Conservation (phyloP, 2,113 vertebrate species). For the Nestor notabilis region DNA sequence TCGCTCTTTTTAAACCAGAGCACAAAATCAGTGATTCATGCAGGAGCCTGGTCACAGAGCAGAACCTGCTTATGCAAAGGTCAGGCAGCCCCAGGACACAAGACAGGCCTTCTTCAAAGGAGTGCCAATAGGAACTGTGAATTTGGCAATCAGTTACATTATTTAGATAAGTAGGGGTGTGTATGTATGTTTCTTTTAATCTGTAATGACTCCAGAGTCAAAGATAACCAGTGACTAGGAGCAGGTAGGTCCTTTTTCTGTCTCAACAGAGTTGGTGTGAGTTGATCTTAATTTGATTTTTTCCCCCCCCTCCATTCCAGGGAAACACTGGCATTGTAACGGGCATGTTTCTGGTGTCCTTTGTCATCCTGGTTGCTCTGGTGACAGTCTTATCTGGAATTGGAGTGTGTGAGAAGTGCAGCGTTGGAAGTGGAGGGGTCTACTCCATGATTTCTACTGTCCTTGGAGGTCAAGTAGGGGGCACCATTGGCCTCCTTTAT, state of each 20-base stretch:
- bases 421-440: constrained; percentile 86
- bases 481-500: constrained; percentile 91
- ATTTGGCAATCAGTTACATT: not conserved
- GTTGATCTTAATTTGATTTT: not conserved
- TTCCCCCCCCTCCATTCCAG: constrained; percentile 65
- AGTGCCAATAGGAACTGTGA: not conserved
- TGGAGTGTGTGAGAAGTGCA: constrained; percentile 86
- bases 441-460: constrained; percentile 96
- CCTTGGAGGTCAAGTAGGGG: constrained; percentile 87
- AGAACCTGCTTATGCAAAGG: not conserved
- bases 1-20: not conserved
- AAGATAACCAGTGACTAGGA: not conserved
- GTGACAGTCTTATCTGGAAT: constrained; percentile 93
- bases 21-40: not conserved
- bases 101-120: not conserved
- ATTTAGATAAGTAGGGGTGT: not conserved
- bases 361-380: constrained; percentile 88
- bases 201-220: not conserved
- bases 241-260: not conserved
- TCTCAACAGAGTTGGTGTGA: not conserved
- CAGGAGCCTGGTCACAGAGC: not conserved
- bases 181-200: not conserved
- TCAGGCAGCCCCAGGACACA: not conserved
- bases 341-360: constrained; percentile 91
- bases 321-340: constrained; percentile 92